phyloP scores from a whole-genome alignment of 2,797 vertebrate species.

The Champsocephalus gunnari region DNA sequence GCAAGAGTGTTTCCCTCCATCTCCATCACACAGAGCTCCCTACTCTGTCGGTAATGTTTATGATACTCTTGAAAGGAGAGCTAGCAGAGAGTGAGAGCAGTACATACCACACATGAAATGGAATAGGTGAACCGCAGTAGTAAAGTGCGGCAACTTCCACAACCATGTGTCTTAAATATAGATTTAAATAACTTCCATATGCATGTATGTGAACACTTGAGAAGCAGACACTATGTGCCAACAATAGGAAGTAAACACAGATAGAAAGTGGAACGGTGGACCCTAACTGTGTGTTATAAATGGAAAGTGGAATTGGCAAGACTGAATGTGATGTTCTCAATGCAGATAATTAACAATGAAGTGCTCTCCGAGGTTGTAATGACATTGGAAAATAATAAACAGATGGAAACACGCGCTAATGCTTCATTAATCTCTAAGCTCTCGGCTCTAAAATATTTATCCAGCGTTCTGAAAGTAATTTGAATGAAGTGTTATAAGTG shows the following conservation, averaged over 20 bases:
- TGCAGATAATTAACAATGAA: constrained; percentile 28
- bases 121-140: constrained; percentile 19
- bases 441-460: constrained; percentile 36
- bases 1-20: constrained; percentile 42
- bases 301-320: neutral
- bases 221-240: neutral
- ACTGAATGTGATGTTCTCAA: constrained; percentile 25
- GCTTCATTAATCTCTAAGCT: constrained; percentile 48
- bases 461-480: constrained; percentile 11
- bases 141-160: constrained; percentile 12
- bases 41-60: constrained; percentile 54
- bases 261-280: neutral
- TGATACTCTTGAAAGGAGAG: constrained; percentile 51
- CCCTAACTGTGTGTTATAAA: constrained; percentile 4
- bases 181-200: constrained; percentile 11
- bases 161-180: constrained; percentile 18
- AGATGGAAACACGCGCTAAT: constrained; percentile 7
- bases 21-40: constrained; percentile 60
- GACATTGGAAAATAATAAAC: constrained; percentile 45
- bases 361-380: constrained; percentile 38
- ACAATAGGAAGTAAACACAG: constrained; percentile 14
- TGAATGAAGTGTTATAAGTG: constrained; percentile 16
- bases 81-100: constrained; percentile 39
- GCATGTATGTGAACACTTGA: neutral
- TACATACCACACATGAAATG: constrained; percentile 60